Percentiles rank a stretch among this genome's conserved stretches.
Evolutionary conservation across 2,888 invertebrate species (phyloP).

Genomic region (Osedax fenrisi): DNA sequence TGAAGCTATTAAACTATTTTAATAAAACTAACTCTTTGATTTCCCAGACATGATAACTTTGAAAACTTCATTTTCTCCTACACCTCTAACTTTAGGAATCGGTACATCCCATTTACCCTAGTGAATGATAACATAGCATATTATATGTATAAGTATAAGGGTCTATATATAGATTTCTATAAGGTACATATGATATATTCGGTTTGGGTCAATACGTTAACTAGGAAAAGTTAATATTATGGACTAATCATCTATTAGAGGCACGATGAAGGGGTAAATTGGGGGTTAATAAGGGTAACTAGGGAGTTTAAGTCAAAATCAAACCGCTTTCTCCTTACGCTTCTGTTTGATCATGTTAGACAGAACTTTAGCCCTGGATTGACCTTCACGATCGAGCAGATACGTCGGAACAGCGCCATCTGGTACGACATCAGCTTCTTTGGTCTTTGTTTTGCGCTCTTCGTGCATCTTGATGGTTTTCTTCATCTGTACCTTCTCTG

Average conservation of each 20-base stretch:
- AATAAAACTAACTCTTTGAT: conserved; percentile 58
- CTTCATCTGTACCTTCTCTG: conserved; percentile 97
- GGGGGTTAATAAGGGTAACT: too few relatives aligned
- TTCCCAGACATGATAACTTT: conserved; percentile 82
- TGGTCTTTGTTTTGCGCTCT: conserved; percentile 76
- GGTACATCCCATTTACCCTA: conserved; percentile 99
- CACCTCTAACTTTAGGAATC: conserved; percentile 89
- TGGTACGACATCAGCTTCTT: conserved; percentile 59
- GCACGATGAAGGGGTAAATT: too few relatives aligned
- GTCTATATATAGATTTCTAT: too few relatives aligned
- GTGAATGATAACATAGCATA: too few relatives aligned
- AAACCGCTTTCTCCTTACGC: conserved; percentile 83
- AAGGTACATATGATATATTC: too few relatives aligned
- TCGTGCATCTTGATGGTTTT: conserved; percentile 95
- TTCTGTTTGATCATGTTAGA: conserved; percentile 99
- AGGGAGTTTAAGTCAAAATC: too few relatives aligned
- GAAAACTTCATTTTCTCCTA: conserved; percentile 91
- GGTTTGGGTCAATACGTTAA: too few relatives aligned
- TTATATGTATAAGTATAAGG: too few relatives aligned
- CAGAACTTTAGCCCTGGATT: conserved; percentile 80
- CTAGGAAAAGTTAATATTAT: too few relatives aligned
- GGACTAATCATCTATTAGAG: too few relatives aligned
- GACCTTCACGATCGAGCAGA: conserved; percentile 87
- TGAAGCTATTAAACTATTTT: neutral
- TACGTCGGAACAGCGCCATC: conserved; percentile 90